These are phyloP conservation scores for Rhinolophus sinicus DNA, from an alignment of 2,113 vertebrate genomes.

Conservation along the genomic window DNA sequence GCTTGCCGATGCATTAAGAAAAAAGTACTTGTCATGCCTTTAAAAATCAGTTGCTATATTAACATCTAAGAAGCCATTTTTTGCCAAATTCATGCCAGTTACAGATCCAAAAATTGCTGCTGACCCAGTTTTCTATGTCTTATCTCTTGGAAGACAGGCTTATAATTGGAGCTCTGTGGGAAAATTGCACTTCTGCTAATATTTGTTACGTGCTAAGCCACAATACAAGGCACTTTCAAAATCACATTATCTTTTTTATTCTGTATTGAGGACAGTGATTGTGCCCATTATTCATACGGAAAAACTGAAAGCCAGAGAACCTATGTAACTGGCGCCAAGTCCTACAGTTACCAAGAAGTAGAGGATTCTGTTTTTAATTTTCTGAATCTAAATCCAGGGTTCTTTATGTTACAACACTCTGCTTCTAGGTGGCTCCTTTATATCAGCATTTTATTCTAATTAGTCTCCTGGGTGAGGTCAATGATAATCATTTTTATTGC, in stretches of 20 bases:
- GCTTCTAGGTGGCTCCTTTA: background rate
- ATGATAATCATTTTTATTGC: background rate
- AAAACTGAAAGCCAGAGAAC: background rate
- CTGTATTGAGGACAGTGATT: background rate
- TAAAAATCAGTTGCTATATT: constrained; percentile 12
- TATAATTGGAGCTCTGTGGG: background rate
- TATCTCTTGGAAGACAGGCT: background rate
- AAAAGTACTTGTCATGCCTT: background rate
- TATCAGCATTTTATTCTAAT: constrained; percentile 19
- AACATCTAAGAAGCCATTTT: background rate
- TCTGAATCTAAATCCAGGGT: background rate
- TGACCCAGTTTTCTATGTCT: background rate
- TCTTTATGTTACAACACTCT: background rate
- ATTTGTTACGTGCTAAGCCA: background rate
- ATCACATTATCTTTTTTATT: background rate
- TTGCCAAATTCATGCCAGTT: background rate
- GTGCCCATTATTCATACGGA: background rate
- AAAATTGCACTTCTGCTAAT: background rate
- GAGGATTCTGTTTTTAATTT: constrained; percentile 30
- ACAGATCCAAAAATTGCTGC: background rate
- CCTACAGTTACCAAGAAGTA: background rate
- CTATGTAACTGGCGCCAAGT: background rate
- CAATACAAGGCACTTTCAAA: background rate
- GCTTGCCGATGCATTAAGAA: background rate
- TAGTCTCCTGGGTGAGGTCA: background rate